phyloP scores from a whole-genome alignment of 2,888 invertebrate species.

The Candidula unifasciata region DNA sequence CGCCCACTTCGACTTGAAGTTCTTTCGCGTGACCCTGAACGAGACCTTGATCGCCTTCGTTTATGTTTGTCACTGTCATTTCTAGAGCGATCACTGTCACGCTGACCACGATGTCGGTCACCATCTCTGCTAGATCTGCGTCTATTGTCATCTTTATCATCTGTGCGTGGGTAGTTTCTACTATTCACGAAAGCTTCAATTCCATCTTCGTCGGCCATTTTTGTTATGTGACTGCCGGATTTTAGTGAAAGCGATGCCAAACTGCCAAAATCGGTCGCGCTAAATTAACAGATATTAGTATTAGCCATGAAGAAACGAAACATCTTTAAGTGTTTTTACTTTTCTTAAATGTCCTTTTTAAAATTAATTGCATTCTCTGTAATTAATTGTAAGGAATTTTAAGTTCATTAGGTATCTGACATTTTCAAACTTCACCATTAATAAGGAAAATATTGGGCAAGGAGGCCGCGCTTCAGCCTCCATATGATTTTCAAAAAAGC shows the following conservation, averaged over 20 bases:
- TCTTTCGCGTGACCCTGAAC: conserved; percentile 41
- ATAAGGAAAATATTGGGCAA: too few species aligned
- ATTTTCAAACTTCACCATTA: too few species aligned
- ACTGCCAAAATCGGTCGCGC: neutral
- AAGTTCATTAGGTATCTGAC: too few species aligned
- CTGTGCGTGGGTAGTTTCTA: neutral
- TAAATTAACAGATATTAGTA: too few species aligned
- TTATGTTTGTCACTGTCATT: conserved; percentile 10
- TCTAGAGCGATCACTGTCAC: conserved; percentile 11
- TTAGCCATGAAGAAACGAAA: too few species aligned
- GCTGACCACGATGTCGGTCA: conserved; percentile 2
- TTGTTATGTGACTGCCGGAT: conserved; percentile 5
- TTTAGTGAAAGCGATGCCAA: neutral
- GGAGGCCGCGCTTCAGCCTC: too few species aligned
- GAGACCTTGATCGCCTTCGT: conserved; percentile 44
- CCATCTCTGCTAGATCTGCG: conserved; percentile 7
- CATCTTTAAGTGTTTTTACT: too few species aligned
- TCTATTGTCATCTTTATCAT: conserved; percentile 1
- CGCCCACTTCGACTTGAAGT: neutral
- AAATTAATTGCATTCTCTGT: too few species aligned
- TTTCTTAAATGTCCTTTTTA: too few species aligned
- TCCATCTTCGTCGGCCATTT: conserved; percentile 36
- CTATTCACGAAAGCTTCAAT: neutral
- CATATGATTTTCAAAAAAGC: too few species aligned
- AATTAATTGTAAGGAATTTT: too few species aligned